Percentiles rank a stretch among this genome's conserved stretches.
These are phyloP conservation scores for Alectoris magna DNA, from an alignment of 2,797 vertebrate species.

Conservation along the genomic window DNA sequence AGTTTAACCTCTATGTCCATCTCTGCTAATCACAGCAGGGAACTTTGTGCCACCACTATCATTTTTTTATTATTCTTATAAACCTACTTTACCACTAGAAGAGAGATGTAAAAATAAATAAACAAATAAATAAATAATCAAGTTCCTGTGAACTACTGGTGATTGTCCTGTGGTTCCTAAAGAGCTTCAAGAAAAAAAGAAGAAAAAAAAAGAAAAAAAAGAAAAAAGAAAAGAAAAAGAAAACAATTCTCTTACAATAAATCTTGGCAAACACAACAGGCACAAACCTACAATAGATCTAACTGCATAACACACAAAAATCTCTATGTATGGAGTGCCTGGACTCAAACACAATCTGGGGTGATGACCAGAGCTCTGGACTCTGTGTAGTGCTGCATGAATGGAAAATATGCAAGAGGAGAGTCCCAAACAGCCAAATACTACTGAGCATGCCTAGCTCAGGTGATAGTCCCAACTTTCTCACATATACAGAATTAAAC, in stretches of 20 bases:
- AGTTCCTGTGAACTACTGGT: not conserved
- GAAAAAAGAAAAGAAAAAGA: not conserved
- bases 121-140: not conserved
- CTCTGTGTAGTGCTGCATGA: not conserved
- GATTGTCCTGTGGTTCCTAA: not conserved
- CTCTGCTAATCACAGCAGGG: constrained; percentile 16
- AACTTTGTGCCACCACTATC: not conserved
- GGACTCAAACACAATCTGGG: not conserved
- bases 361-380: not conserved
- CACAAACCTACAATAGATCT: not conserved
- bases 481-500: not conserved
- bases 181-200: not conserved
- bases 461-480: not conserved
- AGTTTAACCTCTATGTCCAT: not conserved
- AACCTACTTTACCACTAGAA: not conserved
- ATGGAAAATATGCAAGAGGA: not conserved
- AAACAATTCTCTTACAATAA: not conserved
- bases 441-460: not conserved
- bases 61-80: constrained; percentile 34
- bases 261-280: not conserved
- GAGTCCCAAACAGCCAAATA: not conserved
- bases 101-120: not conserved
- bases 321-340: not conserved
- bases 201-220: not conserved
- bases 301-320: not conserved